Base-by-base conservation (phyloP, 2,797 vertebrate genomes). In the Limosa lapponica region DNA sequence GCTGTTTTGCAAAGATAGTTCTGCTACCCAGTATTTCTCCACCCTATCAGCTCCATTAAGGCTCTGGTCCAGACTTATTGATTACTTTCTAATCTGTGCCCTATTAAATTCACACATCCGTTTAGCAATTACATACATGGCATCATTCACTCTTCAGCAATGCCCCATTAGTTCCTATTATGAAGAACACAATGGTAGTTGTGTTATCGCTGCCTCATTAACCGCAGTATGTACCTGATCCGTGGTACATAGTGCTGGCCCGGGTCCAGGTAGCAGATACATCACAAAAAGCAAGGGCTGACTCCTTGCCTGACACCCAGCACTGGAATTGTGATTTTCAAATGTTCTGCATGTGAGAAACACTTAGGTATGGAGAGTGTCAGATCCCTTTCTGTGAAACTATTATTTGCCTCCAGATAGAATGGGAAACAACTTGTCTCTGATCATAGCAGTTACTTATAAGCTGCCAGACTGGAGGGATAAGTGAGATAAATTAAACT, bases 401-500 rank as follows among this genome's bases (percentile, higher is more conserved):
- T 92, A 95, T 97, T 97, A 97, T 97, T 97, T 97, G 93, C 95
- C 94, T 96, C 95, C 93, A 94, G 93, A 97, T 94, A 97, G 95
- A 97, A 96, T 11, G 90, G 92, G 89, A 97, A 97, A 97, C 93
- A 96, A 96, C 96, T 96, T 89, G 84, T 93, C 95, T 97, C 85
- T 96, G 96, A 97, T 97, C 95, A 96, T 91, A 94, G 95, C 89
- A 95, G 95, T 97, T 96, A 96, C 95, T 96, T 96, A 96, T 90
- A 95, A 97, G 93, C 95, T 96, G 96, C 95, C 90, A 96, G 97
- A 94, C 95, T 94, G 89, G 95, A 97, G 92, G 95, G 96, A 78
- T 96, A 97, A 97, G 96, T 97, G 95, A 97, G 95, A 97, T 88
- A 95, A 97, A 97, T 97, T 95, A 97, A 97, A 95, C 86, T 34